Percentiles rank a stretch among this genome's conserved stretches.
Evolutionary conservation across 2,888 invertebrate species (phyloP).

Genomic region (Eupithecia exiguata): DNA sequence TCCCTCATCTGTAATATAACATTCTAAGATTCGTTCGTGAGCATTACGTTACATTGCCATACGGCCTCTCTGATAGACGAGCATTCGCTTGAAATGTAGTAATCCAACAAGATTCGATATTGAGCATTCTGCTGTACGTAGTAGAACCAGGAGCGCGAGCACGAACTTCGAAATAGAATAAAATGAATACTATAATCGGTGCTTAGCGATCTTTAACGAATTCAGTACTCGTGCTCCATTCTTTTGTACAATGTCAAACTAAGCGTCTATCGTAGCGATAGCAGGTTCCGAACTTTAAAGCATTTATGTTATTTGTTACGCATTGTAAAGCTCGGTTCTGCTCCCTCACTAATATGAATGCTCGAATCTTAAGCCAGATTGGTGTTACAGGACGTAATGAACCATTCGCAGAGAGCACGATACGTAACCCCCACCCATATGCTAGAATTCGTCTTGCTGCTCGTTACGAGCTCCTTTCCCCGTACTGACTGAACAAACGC

Average conservation of each 20-base stretch:
- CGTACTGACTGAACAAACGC: too few relatives aligned
- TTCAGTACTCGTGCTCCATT: not conserved
- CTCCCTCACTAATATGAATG: not conserved
- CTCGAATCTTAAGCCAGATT: not conserved
- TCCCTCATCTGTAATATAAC: not conserved
- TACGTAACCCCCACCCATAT: too few relatives aligned
- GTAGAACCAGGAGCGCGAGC: not conserved
- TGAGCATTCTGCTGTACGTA: not conserved
- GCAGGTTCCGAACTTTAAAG: too few relatives aligned
- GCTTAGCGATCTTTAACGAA: not conserved
- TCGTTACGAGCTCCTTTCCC: too few relatives aligned
- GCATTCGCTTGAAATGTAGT: not conserved
- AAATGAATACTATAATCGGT: too few relatives aligned
- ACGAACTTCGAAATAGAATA: too few relatives aligned
- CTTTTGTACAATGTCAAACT: not conserved
- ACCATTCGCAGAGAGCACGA: too few relatives aligned
- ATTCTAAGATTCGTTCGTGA: not conserved
- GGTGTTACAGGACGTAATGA: too few relatives aligned
- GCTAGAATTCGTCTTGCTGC: too few relatives aligned
- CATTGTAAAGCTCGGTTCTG: too few relatives aligned
- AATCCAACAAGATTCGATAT: not conserved
- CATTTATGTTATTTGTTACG: too few relatives aligned
- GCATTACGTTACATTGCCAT: not conserved
- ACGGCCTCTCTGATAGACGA: not conserved
- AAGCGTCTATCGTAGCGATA: too few relatives aligned